phyloP scores from a whole-genome alignment of 2,113 vertebrate genomes.

The Petrocephalus microphthalmus region DNA sequence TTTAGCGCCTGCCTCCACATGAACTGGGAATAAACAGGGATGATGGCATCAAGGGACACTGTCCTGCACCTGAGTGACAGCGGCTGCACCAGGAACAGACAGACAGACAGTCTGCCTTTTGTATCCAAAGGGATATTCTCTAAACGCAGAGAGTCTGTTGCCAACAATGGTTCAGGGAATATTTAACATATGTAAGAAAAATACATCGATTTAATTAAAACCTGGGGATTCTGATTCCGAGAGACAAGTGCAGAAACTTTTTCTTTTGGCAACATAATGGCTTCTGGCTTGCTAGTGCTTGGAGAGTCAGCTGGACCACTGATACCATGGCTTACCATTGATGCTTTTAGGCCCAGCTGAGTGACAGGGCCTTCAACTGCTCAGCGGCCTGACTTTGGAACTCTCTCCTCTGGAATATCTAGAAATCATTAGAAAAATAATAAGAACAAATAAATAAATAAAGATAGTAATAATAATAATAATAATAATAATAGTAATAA shows the following conservation, averaged over 20 bases:
- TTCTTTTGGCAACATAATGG: neutral
- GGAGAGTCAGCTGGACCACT: neutral
- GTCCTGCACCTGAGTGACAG: neutral
- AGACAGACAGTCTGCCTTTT: neutral
- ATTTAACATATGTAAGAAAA: neutral
- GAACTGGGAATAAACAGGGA: constrained; percentile 1
- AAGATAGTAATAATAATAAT: no score
- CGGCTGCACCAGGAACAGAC: neutral
- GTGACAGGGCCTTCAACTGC: neutral
- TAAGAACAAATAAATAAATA: no score
- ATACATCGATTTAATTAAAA: neutral
- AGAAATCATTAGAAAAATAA: no score
- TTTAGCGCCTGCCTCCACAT: neutral
- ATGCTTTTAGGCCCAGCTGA: neutral
- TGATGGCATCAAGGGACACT: neutral
- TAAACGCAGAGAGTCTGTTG: neutral
- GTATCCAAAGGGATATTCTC: neutral
- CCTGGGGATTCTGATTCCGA: neutral
- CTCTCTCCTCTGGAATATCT: neutral
- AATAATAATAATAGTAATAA: no score
- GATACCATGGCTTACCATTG: no score
- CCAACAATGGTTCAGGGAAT: neutral
- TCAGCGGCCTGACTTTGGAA: neutral
- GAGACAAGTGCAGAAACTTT: neutral
- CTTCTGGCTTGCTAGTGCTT: neutral